phyloP scores from a whole-genome alignment of 1,140 invertebrate species.

The Hypsibius dujardini region DNA sequence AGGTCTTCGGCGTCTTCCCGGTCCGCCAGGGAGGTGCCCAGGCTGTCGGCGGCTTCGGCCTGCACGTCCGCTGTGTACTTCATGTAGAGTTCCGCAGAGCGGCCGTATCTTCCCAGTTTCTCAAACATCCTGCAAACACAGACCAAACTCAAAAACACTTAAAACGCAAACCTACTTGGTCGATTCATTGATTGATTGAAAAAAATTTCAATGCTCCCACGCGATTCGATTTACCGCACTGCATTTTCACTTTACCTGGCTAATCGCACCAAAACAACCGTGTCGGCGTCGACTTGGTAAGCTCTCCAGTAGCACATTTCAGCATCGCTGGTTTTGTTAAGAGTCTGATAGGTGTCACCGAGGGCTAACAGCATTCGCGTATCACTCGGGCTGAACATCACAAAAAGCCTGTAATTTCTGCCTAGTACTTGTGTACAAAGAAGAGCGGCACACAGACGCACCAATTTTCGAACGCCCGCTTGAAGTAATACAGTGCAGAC shows the following conservation, averaged over 20 bases:
- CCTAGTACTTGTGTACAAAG: too few species aligned
- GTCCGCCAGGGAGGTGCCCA: background rate
- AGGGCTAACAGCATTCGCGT: constrained; percentile 87
- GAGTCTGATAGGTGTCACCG: constrained; percentile 86
- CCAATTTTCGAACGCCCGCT: constrained; percentile 29
- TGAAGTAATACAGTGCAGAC: constrained; percentile 39
- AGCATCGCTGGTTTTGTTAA: constrained; percentile 76
- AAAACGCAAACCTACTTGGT: background rate
- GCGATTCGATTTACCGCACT: too few species aligned
- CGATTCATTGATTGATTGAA: too few species aligned
- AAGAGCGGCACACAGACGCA: background rate
- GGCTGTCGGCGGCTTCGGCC: background rate
- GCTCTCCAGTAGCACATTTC: constrained; percentile 94
- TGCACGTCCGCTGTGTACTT: constrained; percentile 13
- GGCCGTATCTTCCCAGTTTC: background rate
- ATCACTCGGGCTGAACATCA: constrained; percentile 54
- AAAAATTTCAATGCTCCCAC: too few species aligned
- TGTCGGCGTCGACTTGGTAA: constrained; percentile 59
- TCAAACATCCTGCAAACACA: constrained; percentile 7
- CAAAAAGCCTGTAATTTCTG: too few species aligned
- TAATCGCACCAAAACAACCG: background rate
- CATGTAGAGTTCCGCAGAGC: constrained; percentile 2
- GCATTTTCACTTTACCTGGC: constrained; percentile 2
- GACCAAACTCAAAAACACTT: background rate
- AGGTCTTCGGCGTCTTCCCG: constrained; percentile 5